A percentile compares a stretch with the other conserved stretches of the same genome.
phyloP scores from a whole-genome alignment of 2,797 vertebrate species.

The Sphaeramia orbicularis region DNA sequence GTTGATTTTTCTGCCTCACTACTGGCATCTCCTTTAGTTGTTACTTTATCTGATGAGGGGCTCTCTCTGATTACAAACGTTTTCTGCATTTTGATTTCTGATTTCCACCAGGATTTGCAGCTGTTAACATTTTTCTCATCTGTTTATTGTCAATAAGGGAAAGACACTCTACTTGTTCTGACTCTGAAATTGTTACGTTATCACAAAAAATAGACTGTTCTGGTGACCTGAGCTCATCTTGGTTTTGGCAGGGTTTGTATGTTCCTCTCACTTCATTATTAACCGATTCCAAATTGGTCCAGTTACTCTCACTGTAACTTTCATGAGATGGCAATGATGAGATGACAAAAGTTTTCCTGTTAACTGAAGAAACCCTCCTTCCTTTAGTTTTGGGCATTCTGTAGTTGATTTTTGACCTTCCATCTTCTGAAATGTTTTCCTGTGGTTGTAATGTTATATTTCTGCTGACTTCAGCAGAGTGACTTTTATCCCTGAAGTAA shows the following conservation, averaged over 20 bases:
- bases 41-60: not conserved
- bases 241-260: slow-evolving; percentile 3
- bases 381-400: slow-evolving; percentile 50
- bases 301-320: slow-evolving; percentile 15
- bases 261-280: not conserved
- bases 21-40: not conserved
- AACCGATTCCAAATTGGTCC: not conserved
- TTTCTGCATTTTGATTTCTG: slow-evolving; percentile 57
- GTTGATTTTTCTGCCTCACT: not conserved
- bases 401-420: slow-evolving; percentile 48
- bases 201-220: not conserved
- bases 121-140: slow-evolving; percentile 1
- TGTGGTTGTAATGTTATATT: not conserved
- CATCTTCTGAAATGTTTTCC: slow-evolving; percentile 15
- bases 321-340: slow-evolving; percentile 17
- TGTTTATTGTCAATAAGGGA: not conserved
- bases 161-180: not conserved
- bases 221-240: not conserved
- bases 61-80: slow-evolving; percentile 61
- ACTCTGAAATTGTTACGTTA: not conserved
- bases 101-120: not conserved
- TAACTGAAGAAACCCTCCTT: slow-evolving; percentile 7
- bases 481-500: slow-evolving; percentile 58
- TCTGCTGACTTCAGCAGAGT: slow-evolving; percentile 9
- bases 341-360: slow-evolving; percentile 46